These are phyloP conservation scores for Cydia fagiglandana DNA, from an alignment of 1,140 invertebrate species.

Conservation along the genomic window DNA sequence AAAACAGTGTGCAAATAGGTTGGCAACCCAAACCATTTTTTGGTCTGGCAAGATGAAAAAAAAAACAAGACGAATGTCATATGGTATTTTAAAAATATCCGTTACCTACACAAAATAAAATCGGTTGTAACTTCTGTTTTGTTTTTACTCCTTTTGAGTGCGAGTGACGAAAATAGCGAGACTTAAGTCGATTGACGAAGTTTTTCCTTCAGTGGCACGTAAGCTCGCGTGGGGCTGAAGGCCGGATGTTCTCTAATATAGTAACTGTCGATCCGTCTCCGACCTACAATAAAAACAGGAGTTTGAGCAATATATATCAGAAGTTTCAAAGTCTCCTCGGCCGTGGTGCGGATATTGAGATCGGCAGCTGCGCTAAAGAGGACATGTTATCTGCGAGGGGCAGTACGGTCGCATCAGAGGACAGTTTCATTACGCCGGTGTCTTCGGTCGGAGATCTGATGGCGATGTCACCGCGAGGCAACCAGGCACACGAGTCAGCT, in stretches of 20 bases:
- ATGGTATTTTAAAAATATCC: constrained; percentile 35
- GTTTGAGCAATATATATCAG: constrained; percentile 48
- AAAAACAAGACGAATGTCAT: constrained; percentile 24
- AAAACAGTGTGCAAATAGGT: neutral
- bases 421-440: constrained; percentile 60
- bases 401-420: constrained; percentile 51
- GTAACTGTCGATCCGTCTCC: constrained; percentile 37
- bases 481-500: constrained; percentile 40
- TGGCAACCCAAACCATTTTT: constrained; percentile 3
- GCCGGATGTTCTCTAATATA: constrained; percentile 51
- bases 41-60: constrained; percentile 4
- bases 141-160: constrained; percentile 35
- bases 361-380: constrained; percentile 36
- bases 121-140: constrained; percentile 35
- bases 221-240: constrained; percentile 18
- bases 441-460: constrained; percentile 65
- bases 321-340: constrained; percentile 45
- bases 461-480: constrained; percentile 56
- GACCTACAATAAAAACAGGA: constrained; percentile 43
- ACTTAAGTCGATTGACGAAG: constrained; percentile 29
- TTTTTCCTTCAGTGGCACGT: constrained; percentile 27
- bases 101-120: constrained; percentile 30
- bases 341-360: constrained; percentile 34
- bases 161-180: constrained; percentile 35
- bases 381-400: constrained; percentile 52